These are phyloP conservation scores for Strongylocentrotus purpuratus DNA, from an alignment of 35 echinoderm and acorn worm genomes.

Conservation along the genomic window DNA sequence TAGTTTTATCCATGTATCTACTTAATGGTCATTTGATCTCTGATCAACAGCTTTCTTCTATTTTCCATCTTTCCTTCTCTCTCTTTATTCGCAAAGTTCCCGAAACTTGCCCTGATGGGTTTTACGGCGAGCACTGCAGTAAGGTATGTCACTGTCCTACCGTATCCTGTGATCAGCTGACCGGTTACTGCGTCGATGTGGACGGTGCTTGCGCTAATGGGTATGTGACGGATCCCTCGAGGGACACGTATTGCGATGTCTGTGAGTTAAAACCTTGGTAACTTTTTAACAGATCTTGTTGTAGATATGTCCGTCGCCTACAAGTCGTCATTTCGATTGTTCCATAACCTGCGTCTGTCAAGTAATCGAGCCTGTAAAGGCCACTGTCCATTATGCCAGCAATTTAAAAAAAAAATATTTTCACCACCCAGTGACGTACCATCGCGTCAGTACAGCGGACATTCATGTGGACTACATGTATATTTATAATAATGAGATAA, in stretches of 20 bases:
- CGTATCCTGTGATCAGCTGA: not conserved
- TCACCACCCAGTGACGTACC: too few species aligned
- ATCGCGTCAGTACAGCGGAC: too few species aligned
- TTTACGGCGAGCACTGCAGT: not conserved
- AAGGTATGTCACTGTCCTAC: not conserved
- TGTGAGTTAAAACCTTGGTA: not conserved
- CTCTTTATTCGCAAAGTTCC: not conserved
- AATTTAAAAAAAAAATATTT: too few species aligned
- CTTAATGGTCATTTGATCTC: too few species aligned
- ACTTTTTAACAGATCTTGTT: not conserved
- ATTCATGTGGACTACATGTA: too few species aligned
- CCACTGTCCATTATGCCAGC: too few species aligned
- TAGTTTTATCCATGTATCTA: too few species aligned
- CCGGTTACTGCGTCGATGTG: not conserved
- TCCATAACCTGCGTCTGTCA: too few species aligned
- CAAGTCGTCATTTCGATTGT: too few species aligned
- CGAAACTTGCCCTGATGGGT: not conserved
- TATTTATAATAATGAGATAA: too few species aligned
- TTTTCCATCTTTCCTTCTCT: not conserved
- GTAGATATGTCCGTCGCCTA: too few species aligned
- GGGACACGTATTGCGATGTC: not conserved
- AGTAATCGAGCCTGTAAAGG: too few species aligned
- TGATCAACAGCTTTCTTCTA: not conserved
- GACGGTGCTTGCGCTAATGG: not conserved
- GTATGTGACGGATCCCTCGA: not conserved